phyloP scores from a whole-genome alignment of 2,797 vertebrate genomes.

The Tokudaia tokunoshimensis region DNA sequence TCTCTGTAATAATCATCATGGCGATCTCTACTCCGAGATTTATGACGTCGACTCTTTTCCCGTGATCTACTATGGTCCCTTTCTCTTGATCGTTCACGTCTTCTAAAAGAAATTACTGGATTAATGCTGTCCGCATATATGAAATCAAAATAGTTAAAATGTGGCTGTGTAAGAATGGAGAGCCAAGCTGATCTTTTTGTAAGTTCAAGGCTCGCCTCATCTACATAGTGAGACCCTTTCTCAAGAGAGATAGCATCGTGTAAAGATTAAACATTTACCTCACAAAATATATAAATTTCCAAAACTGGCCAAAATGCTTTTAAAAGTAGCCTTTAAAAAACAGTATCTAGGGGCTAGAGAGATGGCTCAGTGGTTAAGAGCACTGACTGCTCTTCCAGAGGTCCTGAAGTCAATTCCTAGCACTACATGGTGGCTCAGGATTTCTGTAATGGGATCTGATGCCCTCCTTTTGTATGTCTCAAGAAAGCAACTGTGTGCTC shows the following conservation, averaged over 20 bases:
- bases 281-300: conserved; percentile 31
- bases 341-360: neutral
- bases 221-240: neutral
- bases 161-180: neutral
- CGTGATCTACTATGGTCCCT: conserved; percentile 98
- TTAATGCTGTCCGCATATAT: conserved; percentile 84
- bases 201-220: neutral
- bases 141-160: neutral
- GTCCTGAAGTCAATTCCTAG: neutral
- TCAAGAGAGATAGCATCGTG: neutral
- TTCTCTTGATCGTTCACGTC: conserved; percentile 98
- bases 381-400: neutral
- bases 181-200: neutral
- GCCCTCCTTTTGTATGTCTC: neutral
- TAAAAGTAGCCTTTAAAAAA: neutral
- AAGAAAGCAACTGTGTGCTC: neutral
- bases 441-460: neutral
- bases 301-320: conserved; percentile 26
- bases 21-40: conserved; percentile 98
- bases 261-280: conserved; percentile 34
- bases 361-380: neutral
- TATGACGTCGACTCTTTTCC: conserved; percentile 98
- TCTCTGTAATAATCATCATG: conserved; percentile 99
- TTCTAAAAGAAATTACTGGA: conserved; percentile 93
- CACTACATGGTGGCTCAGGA: neutral